phyloP scores from a whole-genome alignment of 2,888 invertebrate species.

The Tinea trinotella region DNA sequence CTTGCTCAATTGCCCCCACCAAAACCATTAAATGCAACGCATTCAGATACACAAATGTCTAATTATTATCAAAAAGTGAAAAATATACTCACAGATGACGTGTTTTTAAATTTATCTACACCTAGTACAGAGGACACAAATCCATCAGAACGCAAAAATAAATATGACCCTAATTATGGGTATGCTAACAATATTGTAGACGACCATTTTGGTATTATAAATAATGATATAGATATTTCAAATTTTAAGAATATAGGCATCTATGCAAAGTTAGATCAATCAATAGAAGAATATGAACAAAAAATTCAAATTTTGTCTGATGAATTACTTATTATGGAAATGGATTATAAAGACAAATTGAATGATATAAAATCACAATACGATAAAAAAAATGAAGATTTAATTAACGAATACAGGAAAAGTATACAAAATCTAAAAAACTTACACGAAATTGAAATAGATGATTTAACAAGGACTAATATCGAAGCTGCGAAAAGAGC shows the following conservation, averaged over 20 bases:
- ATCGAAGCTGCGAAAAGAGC: conserved; percentile 58
- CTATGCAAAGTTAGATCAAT: conserved; percentile 36
- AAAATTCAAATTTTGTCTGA: conserved; percentile 42
- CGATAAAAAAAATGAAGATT: conserved; percentile 63
- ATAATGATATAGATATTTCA: too few species aligned
- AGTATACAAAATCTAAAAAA: conserved; percentile 69
- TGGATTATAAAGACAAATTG: conserved; percentile 51
- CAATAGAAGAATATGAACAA: conserved; percentile 38
- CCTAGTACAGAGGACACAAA: neutral
- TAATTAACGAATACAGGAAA: conserved; percentile 66
- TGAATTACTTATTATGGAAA: conserved; percentile 44
- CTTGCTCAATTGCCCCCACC: too few species aligned
- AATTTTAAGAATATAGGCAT: conserved; percentile 31
- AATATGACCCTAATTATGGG: too few species aligned
- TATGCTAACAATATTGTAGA: too few species aligned
- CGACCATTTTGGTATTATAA: too few species aligned
- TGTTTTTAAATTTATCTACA: neutral
- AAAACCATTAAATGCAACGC: neutral
- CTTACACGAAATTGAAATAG: conserved; percentile 67
- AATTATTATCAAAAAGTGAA: neutral
- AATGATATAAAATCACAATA: conserved; percentile 66
- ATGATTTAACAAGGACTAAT: conserved; percentile 57
- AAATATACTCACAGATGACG: neutral
- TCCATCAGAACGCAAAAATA: too few species aligned
- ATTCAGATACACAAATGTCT: neutral